Evolutionary conservation across 2,797 vertebrate genomes (phyloP).

Genomic region (Heliangelus exortis): DNA sequence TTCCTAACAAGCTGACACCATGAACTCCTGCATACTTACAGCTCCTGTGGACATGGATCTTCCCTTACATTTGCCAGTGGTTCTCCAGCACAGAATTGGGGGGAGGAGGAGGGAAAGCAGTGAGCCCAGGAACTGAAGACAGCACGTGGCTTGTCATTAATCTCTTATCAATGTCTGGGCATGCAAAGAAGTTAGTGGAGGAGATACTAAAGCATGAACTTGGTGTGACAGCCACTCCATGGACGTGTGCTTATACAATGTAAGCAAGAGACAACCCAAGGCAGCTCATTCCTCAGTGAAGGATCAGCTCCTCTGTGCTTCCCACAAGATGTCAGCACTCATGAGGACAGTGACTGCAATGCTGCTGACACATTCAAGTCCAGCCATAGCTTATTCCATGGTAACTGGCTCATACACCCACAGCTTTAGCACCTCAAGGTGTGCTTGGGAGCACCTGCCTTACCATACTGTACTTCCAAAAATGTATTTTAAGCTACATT

Average conservation of each 20-base stretch:
- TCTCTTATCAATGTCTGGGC: background rate
- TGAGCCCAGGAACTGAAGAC: background rate
- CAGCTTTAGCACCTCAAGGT: background rate
- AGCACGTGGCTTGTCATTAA: background rate
- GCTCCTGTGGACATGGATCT: background rate
- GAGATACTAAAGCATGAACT: background rate
- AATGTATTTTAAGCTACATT: conserved; percentile 30
- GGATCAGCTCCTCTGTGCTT: background rate
- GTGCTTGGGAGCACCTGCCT: conserved; percentile 27
- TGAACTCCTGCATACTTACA: background rate
- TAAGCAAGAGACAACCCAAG: background rate
- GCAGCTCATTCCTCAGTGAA: background rate
- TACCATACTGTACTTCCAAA: conserved; percentile 34
- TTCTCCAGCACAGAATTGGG: background rate
- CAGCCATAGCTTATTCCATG: background rate
- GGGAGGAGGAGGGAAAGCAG: background rate
- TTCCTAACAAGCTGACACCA: background rate
- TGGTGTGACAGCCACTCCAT: background rate
- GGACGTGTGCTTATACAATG: background rate
- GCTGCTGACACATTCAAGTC: background rate
- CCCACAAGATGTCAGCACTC: background rate
- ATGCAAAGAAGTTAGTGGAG: conserved; percentile 16
- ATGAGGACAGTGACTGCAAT: background rate
- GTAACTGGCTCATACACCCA: conserved; percentile 17
- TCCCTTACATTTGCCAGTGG: background rate